A percentile compares a stretch with the other conserved stretches of the same genome.
Conservation (phyloP, 2,888 invertebrate species). For the Leptinotarsa peninsularis region DNA sequence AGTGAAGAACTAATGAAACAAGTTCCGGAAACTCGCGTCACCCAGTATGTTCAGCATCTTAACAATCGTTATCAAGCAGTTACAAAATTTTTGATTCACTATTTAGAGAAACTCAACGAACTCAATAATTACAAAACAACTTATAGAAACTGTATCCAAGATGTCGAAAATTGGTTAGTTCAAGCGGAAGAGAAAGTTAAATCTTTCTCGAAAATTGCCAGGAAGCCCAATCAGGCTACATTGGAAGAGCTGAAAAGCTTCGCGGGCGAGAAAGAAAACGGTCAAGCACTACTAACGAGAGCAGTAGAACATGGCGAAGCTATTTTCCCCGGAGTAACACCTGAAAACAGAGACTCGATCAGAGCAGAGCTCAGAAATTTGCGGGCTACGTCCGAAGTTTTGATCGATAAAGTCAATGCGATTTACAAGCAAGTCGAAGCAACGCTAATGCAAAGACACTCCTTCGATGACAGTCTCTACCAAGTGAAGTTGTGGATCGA, state of each 20-base stretch:
- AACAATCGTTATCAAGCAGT: slow-evolving; percentile 81
- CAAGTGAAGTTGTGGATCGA: slow-evolving; percentile 90
- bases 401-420: slow-evolving; percentile 86
- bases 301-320: slow-evolving; percentile 90
- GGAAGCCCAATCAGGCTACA: slow-evolving; percentile 82
- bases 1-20: slow-evolving; percentile 80
- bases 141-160: slow-evolving; percentile 75
- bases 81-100: slow-evolving; percentile 76
- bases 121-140: slow-evolving; percentile 78
- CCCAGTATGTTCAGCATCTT: slow-evolving; percentile 84
- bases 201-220: slow-evolving; percentile 78
- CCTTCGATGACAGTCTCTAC: slow-evolving; percentile 91
- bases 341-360: slow-evolving; percentile 87
- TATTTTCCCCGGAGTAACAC: slow-evolving; percentile 83
- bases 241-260: slow-evolving; percentile 81
- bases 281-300: slow-evolving; percentile 81
- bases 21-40: slow-evolving; percentile 86
- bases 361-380: slow-evolving; percentile 84
- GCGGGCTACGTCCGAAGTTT: slow-evolving; percentile 85
- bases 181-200: slow-evolving; percentile 81
- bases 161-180: slow-evolving; percentile 83
- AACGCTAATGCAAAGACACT: slow-evolving; percentile 88
- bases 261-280: slow-evolving; percentile 80
- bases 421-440: slow-evolving; percentile 90
- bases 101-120: slow-evolving; percentile 79